Evolutionary conservation across 2,113 vertebrate species (phyloP).

Genomic region (Rhegmatorhina hoffmannsi): DNA sequence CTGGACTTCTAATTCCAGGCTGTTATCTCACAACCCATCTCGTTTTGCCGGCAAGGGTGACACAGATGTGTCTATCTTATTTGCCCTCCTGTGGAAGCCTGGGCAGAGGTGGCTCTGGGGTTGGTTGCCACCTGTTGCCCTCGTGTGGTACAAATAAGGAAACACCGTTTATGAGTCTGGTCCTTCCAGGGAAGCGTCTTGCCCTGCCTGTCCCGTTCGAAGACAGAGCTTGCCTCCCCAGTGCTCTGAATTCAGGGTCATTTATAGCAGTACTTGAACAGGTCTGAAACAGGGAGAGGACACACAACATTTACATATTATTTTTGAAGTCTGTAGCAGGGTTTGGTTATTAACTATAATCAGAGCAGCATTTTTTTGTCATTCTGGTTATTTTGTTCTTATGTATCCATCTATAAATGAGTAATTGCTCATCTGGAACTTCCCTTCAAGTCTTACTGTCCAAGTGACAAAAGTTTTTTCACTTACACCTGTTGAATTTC

Average conservation of each 20-base stretch:
- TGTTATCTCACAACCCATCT: neutral
- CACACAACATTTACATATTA: neutral
- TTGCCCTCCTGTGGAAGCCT: neutral
- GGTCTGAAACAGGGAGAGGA: neutral
- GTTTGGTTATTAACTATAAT: neutral
- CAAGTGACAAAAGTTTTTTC: neutral
- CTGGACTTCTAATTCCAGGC: neutral
- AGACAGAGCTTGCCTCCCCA: neutral
- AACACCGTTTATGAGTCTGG: accelerated
- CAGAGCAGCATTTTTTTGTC: neutral
- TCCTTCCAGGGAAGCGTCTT: neutral
- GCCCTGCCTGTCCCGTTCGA: neutral
- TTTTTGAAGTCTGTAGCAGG: neutral
- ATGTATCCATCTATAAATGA: neutral
- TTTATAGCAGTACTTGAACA: neutral
- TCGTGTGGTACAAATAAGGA: neutral
- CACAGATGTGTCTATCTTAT: neutral
- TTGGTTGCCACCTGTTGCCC: neutral
- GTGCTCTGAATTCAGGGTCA: neutral
- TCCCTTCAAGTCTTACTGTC: neutral
- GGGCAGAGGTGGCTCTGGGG: neutral
- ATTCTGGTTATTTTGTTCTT: neutral
- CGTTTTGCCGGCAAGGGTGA: neutral
- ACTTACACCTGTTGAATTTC: neutral
- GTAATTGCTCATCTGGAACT: neutral